A percentile compares a stretch with the other conserved stretches of the same genome.
phyloP scores from a whole-genome alignment of 2,888 invertebrate species.

The Physocephala rufipes region DNA sequence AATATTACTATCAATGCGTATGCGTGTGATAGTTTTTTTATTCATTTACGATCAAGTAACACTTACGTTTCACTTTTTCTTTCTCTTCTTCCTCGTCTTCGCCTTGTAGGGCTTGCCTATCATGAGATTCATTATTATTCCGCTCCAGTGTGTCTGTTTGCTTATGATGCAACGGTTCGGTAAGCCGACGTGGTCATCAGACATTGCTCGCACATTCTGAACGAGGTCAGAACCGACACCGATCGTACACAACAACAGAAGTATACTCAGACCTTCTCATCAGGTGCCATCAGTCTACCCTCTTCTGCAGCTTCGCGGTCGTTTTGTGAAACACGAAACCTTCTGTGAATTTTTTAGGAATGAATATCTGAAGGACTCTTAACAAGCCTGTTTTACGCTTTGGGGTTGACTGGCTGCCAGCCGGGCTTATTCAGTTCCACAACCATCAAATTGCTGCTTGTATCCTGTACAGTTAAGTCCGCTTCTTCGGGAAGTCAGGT shows the following conservation, averaged over 20 bases:
- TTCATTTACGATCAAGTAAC: constrained; percentile 12
- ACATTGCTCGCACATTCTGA: constrained; percentile 55
- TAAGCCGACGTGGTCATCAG: background rate
- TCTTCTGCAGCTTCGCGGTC: constrained; percentile 36
- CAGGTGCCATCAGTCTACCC: constrained; percentile 53
- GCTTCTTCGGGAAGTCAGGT: constrained; percentile 65
- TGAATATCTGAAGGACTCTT: no score
- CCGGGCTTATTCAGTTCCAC: background rate
- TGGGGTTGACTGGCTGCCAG: background rate
- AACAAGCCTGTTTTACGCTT: no score
- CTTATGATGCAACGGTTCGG: constrained; percentile 20
- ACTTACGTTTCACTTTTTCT: no score
- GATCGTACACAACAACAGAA: constrained; percentile 51
- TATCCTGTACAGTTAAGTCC: constrained; percentile 20
- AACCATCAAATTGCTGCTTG: constrained; percentile 32
- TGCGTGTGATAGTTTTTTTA: constrained; percentile 34
- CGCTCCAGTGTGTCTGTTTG: constrained; percentile 14
- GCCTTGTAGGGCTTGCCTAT: background rate
- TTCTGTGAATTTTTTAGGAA: constrained; percentile 54
- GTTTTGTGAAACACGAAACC: constrained; percentile 61
- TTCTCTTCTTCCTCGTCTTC: no score
- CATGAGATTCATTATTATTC: constrained; percentile 31
- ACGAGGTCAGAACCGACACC: constrained; percentile 57
- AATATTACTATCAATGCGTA: constrained; percentile 37
- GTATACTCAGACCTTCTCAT: constrained; percentile 54